Evolutionary conservation across 2,113 vertebrate species (phyloP), one percentile per base, ranked within the genome.

Genomic region (Lasiurus borealis): DNA sequence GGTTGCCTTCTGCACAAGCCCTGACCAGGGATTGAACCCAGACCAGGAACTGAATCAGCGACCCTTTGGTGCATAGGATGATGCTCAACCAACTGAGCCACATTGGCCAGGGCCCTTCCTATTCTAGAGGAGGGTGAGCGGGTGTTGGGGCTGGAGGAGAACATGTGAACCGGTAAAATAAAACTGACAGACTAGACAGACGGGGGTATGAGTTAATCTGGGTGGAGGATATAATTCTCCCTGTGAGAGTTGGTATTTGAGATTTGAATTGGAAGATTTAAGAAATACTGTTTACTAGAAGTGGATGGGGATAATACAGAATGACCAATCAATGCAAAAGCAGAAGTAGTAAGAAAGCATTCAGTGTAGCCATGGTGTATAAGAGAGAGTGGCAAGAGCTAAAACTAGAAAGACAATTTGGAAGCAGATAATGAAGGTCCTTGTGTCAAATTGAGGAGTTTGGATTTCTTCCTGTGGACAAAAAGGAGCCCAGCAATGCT

Each of bases 381-480:
- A 23, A 5, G 73, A 36, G 1, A 27, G 18, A 40, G n/a, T 4
- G 29, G 64, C 62, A 31, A 21, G 71, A 50, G 40, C 78, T 40
- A 36, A 71, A 71, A 54, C 59, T 19, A 68, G 46, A 57, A 19
- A 68, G 64, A 34, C 2, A 1, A 40, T 23, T 25, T 57, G 46
- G 48, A 71, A 54, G 69, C 88, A 27, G 80, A 34, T 1, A 9
- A 68, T 4, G 5, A 71, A 54, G 40, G 36, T 46, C 88, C 73
- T 21, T 2, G 85, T 50, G 66, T 48, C 86, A 50, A 40, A 85
- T 0, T 5, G 85, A 85, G 54, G 44, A 85, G 44, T 92, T 84
- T 94, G 93, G 91, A 83, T 71, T 66, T 94, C 84, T 91, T 83
- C 86, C 90, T 85, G 31, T 8, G 78, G 93, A 94, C 91, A 90